These are phyloP conservation scores for Scolopax bukidnonensis DNA, from an alignment of 2,797 vertebrate genomes.

Conservation along the genomic window DNA sequence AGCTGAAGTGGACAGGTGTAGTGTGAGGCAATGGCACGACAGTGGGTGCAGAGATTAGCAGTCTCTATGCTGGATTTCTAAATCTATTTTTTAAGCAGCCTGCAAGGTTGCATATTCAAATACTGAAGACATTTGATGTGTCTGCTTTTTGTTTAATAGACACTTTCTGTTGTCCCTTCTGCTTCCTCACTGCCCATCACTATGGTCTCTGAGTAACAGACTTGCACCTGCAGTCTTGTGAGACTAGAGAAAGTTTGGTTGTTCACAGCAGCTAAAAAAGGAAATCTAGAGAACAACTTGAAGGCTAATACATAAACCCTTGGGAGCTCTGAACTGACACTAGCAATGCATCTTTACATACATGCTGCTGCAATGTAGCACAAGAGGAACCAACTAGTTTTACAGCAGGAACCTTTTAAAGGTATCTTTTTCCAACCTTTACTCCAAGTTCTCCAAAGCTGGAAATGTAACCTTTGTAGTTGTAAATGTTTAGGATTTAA, in stretches of 20 bases:
- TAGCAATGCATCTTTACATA: background rate
- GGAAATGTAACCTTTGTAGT: background rate
- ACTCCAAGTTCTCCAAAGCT: background rate
- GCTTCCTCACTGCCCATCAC: background rate
- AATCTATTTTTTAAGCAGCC: background rate
- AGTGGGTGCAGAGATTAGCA: background rate
- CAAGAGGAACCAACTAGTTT: background rate
- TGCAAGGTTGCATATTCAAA: background rate
- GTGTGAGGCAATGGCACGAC: background rate
- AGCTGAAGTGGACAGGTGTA: background rate
- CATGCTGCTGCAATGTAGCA: background rate
- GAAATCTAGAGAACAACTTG: background rate
- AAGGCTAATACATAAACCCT: background rate
- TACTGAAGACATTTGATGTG: background rate
- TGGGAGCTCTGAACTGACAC: background rate
- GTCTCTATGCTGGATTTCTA: background rate
- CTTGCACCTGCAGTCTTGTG: conserved; percentile 26
- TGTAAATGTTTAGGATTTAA: background rate
- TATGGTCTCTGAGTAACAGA: background rate
- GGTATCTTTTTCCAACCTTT: background rate
- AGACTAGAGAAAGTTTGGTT: background rate
- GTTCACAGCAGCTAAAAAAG: background rate
- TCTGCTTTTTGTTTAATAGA: background rate
- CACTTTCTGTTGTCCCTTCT: background rate
- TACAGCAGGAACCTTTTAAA: background rate